Evolutionary conservation across 2,113 vertebrate species (phyloP).

Genomic region (Pygathrix nemaeus): DNA sequence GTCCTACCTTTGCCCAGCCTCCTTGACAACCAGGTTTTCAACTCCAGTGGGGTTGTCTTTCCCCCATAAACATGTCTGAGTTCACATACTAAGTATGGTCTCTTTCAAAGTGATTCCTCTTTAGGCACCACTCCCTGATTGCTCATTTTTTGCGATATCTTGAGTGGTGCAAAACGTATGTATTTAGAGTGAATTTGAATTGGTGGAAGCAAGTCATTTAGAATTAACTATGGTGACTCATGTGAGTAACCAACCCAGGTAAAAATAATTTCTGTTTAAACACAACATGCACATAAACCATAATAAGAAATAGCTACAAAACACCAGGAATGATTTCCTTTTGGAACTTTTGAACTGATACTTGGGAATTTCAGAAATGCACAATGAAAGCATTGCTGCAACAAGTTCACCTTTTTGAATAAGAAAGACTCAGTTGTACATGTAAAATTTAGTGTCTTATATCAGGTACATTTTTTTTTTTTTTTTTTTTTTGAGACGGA

Average conservation of each 20-base stretch:
- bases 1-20: neutral
- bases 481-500: too few relatives aligned
- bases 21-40: neutral
- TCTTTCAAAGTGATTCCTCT: neutral
- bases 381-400: neutral
- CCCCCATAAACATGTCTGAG: neutral
- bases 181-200: neutral
- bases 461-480: neutral
- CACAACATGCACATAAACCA: neutral
- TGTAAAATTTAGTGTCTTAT: neutral
- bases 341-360: neutral
- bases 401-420: neutral
- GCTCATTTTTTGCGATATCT: neutral
- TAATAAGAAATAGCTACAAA: neutral
- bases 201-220: conserved; percentile 17
- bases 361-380: conserved; percentile 11
- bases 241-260: neutral
- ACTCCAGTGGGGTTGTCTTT: neutral
- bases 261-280: conserved; percentile 39
- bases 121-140: neutral
- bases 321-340: neutral
- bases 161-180: neutral
- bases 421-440: neutral
- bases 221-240: neutral
- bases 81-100: neutral